Evolutionary conservation across 1,140 invertebrate species (phyloP), one percentile per base, ranked within the genome.

Genomic region (Pseudomyrmex cubaensis): DNA sequence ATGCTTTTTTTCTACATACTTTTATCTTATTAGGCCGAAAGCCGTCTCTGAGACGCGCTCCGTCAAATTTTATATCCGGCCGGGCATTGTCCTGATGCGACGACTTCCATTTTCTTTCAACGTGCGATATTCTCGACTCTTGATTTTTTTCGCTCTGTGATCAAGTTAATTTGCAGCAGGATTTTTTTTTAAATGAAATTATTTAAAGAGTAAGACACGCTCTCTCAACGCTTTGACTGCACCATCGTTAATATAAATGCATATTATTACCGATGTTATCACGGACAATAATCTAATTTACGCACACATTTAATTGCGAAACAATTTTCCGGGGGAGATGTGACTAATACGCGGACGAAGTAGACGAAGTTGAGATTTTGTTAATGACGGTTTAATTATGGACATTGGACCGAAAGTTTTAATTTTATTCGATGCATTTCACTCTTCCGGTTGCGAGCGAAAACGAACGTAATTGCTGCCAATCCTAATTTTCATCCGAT

Each of bases 11-110:
- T 69, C 48, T 85, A 74, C 25, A 25, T 82, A 87, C 7, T 87
- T 84, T 87, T 87, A 87, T 87, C 70, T 89, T 66, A 83, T 90
- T 90, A 90, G 85, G 90, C 90, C 90, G 83, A 84, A 78, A 82
- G 82, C 85, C 80, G 85, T 84, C 74, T 57, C 85, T 64, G 57
- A 78, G 86, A 87, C 86, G 64, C 35, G 74, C 83, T 74, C 75
- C 67, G 64, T 85, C 87, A 48, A 89, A 80, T 82, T 88, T 82
- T 80, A 78, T 66, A 76, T 88, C 54, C 76, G 74, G 85, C 84
- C 84, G 78, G 50, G 50, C 77, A 63, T 73, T 56, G 17, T 70
- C 63, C 62, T 59, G 52, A 44, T 66, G 85, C 82, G 59, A 66
- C 86, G 86, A 87, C 86, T 87, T 87, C 70, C 85, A 57, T 70